Conservation (phyloP, 2,113 vertebrate genomes). For the Nothoprocta pentlandii region DNA sequence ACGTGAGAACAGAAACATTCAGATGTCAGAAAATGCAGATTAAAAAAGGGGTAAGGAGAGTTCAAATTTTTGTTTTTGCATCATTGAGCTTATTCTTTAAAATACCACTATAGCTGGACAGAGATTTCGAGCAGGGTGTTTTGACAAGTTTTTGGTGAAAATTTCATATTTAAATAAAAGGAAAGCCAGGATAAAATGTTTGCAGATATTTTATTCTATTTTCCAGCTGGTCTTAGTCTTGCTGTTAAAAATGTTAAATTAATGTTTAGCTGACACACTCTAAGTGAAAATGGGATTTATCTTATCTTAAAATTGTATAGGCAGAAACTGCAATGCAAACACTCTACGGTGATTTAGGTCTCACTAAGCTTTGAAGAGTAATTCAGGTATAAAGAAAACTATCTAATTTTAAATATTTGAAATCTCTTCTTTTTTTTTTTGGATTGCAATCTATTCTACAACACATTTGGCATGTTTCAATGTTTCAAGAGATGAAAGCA, state of each 20-base stretch:
- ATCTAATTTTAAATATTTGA: slow-evolving; percentile 4
- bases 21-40: neutral
- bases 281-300: neutral
- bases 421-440: neutral
- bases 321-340: neutral
- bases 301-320: neutral
- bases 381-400: neutral
- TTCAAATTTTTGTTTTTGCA: neutral
- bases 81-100: neutral
- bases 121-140: neutral
- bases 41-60: neutral
- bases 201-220: neutral
- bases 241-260: neutral
- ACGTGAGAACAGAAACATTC: neutral
- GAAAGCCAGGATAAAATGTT: neutral
- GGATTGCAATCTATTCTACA: slow-evolving; percentile 44
- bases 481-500: slow-evolving; percentile 35
- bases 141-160: neutral
- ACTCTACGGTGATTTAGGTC: neutral
- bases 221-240: neutral
- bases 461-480: slow-evolving; percentile 32
- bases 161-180: neutral
- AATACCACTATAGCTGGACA: neutral
- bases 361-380: neutral
- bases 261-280: neutral